phyloP scores from a whole-genome alignment of 2,797 vertebrate species.

The Syngnathus acus region DNA sequence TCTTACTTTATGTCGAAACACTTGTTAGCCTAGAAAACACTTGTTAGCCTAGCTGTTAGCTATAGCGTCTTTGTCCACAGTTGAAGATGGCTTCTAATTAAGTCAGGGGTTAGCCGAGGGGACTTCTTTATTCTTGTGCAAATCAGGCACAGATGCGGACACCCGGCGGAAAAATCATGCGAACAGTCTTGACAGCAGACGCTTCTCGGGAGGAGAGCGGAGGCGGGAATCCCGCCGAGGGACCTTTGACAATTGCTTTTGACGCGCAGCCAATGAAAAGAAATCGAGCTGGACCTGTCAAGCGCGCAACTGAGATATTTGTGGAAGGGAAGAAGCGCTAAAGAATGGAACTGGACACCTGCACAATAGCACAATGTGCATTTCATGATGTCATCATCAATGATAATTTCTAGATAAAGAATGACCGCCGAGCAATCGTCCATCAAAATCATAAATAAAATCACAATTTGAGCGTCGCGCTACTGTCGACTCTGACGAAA shows the following conservation, averaged over 20 bases:
- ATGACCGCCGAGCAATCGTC: not conserved
- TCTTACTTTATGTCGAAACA: slow-evolving; percentile 16
- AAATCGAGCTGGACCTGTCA: slow-evolving; percentile 59
- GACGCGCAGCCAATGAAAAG: slow-evolving; percentile 51
- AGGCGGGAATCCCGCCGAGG: slow-evolving; percentile 35
- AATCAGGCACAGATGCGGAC: slow-evolving; percentile 76
- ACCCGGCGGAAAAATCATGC: slow-evolving; percentile 61
- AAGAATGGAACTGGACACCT: slow-evolving; percentile 12
- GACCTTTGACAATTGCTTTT: slow-evolving; percentile 46
- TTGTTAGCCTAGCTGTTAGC: slow-evolving; percentile 17
- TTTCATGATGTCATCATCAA: no score
- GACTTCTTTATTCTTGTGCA: slow-evolving; percentile 65
- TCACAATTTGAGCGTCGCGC: not conserved
- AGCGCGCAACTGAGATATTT: slow-evolving; percentile 57
- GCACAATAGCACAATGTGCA: not conserved
- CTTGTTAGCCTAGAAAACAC: slow-evolving; percentile 23
- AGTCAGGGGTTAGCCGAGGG: slow-evolving; percentile 51
- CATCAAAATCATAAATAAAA: not conserved
- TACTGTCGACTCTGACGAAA: not conserved
- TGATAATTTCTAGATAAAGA: not conserved
- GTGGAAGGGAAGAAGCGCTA: slow-evolving; percentile 24
- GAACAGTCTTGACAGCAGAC: slow-evolving; percentile 60
- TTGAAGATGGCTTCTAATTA: slow-evolving; percentile 65
- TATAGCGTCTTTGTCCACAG: slow-evolving; percentile 45
- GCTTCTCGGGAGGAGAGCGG: slow-evolving; percentile 40